Evolutionary conservation across 2,797 vertebrate species (phyloP), one percentile per base, ranked within the genome.

Genomic region (Novumbra hubbsi): DNA sequence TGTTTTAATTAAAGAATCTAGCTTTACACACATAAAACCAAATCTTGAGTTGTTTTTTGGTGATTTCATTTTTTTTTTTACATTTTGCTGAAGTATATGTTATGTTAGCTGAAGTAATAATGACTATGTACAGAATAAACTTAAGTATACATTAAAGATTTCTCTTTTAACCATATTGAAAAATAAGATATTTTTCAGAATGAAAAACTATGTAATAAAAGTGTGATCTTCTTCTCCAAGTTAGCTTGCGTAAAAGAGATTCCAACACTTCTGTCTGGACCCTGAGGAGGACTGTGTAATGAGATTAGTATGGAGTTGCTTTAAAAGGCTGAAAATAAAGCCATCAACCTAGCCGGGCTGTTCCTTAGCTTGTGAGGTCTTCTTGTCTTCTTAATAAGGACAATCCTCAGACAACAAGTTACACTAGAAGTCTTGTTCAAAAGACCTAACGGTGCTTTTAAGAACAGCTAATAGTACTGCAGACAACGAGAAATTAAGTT

Each of bases 401-500:
- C 27, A 5, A 52, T 70, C 11, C 71, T 50, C 66, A 30, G 50
- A 65, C 24, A 38, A 57, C 71, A 66, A 73, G 70, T 52, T 83
- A 49, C 76, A 73, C 72, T 68, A 68, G 12, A 27, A 19, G 57
- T 72, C 63, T 64, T 7, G 30, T 30, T 16, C 62, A 64, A 11
- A 3, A 11, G 38, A 8, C 63, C 52, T 19, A n/a, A 34, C 71
- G 60, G 60, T 50, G 63, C 73, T 76, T 76, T 55, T 67, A n/a
- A 49, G 75, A 48, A 41, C 4, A 32, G 75, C 41, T 57, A 17
- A 67, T 72, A 78, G 75, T 77, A 70, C 2, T 66, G 71, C 68
- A 34, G 75, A 1, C 48, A 57, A 2, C 16, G 75, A 80, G 73
- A 73, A 84, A 87, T 85, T 81, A 86, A 87, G 81, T 88, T 86